phyloP scores from a whole-genome alignment of 2,113 vertebrate species.

The Sander lucioperca region DNA sequence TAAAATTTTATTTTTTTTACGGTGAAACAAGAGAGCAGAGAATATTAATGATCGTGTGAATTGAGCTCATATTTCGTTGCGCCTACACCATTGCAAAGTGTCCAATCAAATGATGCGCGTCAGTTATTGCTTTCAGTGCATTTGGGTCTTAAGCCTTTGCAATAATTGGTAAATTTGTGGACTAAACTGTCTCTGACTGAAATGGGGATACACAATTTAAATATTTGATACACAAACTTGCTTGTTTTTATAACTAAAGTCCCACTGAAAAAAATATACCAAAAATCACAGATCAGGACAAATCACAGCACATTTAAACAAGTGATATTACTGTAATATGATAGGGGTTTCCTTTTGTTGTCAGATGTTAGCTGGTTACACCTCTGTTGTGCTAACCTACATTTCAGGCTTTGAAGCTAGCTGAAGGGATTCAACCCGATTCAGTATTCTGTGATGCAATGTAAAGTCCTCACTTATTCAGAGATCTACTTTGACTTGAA shows the following conservation, averaged over 20 bases:
- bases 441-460: conserved; percentile 47
- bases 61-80: no score
- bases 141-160: no score
- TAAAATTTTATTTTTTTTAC: no score
- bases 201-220: not conserved
- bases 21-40: no score
- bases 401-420: conserved; percentile 4
- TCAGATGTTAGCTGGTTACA: conserved; percentile 10
- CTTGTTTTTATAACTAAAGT: not conserved
- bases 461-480: conserved; percentile 62
- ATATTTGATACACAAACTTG: not conserved
- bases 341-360: conserved; percentile 2
- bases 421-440: conserved; percentile 16
- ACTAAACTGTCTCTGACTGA: not conserved
- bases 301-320: not conserved
- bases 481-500: conserved; percentile 62
- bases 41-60: no score
- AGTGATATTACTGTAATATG: conserved; percentile 3
- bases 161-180: not conserved
- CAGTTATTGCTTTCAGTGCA: no score
- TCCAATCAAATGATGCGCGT: no score
- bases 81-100: no score
- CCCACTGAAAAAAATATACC: not conserved
- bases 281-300: not conserved
- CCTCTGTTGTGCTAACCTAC: not conserved